Evolutionary conservation across 2,797 vertebrate genomes (phyloP), one percentile per base, ranked within the genome.

Genomic region (Loris lydekkerianus): DNA sequence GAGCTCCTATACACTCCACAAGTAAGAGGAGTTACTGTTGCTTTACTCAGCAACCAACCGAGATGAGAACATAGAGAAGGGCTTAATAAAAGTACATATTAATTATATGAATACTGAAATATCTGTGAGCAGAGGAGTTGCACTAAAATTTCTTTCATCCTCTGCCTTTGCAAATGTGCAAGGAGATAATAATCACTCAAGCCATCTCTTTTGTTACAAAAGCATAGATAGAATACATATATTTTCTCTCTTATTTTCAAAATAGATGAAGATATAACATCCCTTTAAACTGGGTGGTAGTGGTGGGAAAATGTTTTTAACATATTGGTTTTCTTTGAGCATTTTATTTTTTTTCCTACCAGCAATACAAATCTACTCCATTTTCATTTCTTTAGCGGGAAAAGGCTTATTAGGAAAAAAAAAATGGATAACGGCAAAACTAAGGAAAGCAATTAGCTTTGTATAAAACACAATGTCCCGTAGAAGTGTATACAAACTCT

Each of bases 371-470:
- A 95, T 87, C 11, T 37, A 92, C 53, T 93, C 34, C 78, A 78
- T 80, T 96, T 97, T 94, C 56, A 92, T 97, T 96, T 92, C 80
- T 95, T 97, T 93, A 92, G 90, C 83, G 46, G 56, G 49, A 84
- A 97, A 94, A 97, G 23, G 37, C 91, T 96, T 97, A 97, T 97
- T 97, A 97, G 85, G 85, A 86, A 95, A 94, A 97, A 96, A 96
- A 94, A 97, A 96, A 95, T 23, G 87, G 96, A 95, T 97, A 97
- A 97, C 70, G n/a, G 84, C 77, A 96, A 95, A 94, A 95, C 90
- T 94, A 97, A 93, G 89, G 89, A 95, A 97, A 96, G 95, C 96
- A 97, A 97, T 97, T 97, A 97, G 84, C 94, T 97, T 96, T 97
- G 83, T 97, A 92, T 96, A 93, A 97, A 97, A 97, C 96, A 97